A percentile compares a stretch with the other conserved stretches of the same genome.
phyloP scores from a whole-genome alignment of 2,888 invertebrate genomes.

The Oconnorella tubifera region DNA sequence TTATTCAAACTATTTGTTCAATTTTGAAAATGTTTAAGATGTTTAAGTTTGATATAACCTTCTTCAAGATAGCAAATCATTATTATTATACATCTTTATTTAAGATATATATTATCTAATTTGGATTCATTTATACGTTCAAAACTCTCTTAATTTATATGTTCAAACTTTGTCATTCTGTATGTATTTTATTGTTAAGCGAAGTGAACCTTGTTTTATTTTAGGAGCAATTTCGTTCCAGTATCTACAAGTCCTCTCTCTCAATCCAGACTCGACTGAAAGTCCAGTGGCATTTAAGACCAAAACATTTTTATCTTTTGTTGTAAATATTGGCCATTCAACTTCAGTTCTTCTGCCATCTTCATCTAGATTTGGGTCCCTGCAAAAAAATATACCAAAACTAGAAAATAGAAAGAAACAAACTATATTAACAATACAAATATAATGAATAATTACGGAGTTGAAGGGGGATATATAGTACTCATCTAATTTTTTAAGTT shows the following conservation, averaged over 20 bases:
- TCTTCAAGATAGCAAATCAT: too few relatives aligned
- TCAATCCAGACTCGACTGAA: not conserved
- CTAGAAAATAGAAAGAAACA: not conserved
- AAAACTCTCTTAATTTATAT: too few relatives aligned
- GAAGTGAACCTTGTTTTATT: not conserved
- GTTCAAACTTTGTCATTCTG: too few relatives aligned
- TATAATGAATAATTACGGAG: not conserved
- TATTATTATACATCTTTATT: too few relatives aligned
- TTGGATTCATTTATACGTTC: too few relatives aligned
- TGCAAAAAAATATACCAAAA: not conserved
- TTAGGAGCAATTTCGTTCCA: not conserved
- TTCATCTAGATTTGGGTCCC: not conserved
- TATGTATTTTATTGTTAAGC: too few relatives aligned
- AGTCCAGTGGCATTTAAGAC: not conserved
- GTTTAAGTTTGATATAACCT: too few relatives aligned
- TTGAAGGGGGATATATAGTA: not conserved
- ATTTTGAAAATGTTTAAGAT: too few relatives aligned
- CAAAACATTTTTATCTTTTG: not conserved
- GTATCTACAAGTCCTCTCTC: not conserved
- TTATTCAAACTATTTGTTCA: too few relatives aligned
- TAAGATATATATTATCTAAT: too few relatives aligned
- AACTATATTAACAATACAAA: not conserved
- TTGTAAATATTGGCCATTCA: not conserved
- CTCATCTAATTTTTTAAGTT: too few relatives aligned
- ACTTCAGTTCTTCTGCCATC: not conserved